A percentile compares a stretch with the other conserved stretches of the same genome.
phyloP scores from a whole-genome alignment of 2,797 vertebrate species.

The Falco peregrinus region DNA sequence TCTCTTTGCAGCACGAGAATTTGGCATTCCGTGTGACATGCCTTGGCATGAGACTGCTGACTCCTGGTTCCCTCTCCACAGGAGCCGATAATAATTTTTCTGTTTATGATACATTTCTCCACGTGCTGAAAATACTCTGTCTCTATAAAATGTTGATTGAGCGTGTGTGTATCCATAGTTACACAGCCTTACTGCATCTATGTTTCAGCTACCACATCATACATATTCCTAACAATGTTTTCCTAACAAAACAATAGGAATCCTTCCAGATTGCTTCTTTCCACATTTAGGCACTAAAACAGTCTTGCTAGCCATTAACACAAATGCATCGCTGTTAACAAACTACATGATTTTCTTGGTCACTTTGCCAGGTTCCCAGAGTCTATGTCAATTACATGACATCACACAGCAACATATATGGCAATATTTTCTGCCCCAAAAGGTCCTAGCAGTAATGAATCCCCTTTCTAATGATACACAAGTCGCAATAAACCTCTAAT shows the following conservation, averaged over 20 bases:
- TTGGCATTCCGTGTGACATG: not conserved
- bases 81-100: not conserved
- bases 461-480: slow-evolving; percentile 48
- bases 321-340: not conserved
- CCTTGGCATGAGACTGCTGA: not conserved
- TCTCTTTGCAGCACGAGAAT: not conserved
- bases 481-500: slow-evolving; percentile 32
- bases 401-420: slow-evolving; percentile 51
- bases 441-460: slow-evolving; percentile 31
- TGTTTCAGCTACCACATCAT: not conserved
- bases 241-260: not conserved
- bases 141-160: not conserved
- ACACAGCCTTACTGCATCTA: not conserved
- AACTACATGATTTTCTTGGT: not conserved
- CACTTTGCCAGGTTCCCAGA: not conserved
- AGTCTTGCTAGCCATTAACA: slow-evolving; percentile 18
- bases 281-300: not conserved
- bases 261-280: not conserved
- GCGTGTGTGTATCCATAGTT: not conserved
- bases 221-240: not conserved
- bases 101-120: not conserved
- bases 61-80: not conserved
- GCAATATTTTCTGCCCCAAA: slow-evolving; percentile 49
- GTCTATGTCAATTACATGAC: slow-evolving; percentile 50
- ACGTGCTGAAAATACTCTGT: not conserved